Percentiles rank a stretch among this genome's conserved stretches.
Conservation (phyloP, 2,797 vertebrate species). For the Pampus argenteus region DNA sequence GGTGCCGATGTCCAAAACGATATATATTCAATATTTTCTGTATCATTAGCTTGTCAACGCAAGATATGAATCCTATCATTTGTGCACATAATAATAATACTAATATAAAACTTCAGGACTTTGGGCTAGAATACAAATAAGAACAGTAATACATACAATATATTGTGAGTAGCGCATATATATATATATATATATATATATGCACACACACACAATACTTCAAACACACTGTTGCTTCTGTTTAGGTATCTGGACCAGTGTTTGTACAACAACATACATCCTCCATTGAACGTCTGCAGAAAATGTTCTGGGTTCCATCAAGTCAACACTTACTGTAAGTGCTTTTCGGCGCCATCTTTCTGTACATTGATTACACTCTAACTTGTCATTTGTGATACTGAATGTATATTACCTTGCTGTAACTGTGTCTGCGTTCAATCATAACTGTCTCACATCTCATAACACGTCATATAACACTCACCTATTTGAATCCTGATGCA, state of each 20-base stretch:
- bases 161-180: no score
- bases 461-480: not conserved
- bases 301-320: constrained; percentile 44
- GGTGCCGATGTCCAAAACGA: not conserved
- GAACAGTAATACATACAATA: no score
- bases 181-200: no score
- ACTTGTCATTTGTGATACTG: constrained; percentile 2
- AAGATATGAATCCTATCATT: not conserved
- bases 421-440: not conserved
- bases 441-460: not conserved
- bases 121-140: not conserved
- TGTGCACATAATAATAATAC: no score
- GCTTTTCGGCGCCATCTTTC: constrained; percentile 10
- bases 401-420: not conserved
- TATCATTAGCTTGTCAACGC: not conserved
- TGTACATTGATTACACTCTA: not conserved
- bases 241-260: constrained; percentile 4
- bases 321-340: constrained; percentile 12
- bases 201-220: no score
- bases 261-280: constrained; percentile 5
- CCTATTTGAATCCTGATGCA: not conserved
- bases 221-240: not conserved
- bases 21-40: not conserved
- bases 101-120: constrained; percentile 1
- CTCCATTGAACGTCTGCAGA: constrained; percentile 12